A percentile compares a stretch with the other conserved stretches of the same genome.
phyloP scores from a whole-genome alignment of 2,888 invertebrate genomes.

The Julus scandinavius region DNA sequence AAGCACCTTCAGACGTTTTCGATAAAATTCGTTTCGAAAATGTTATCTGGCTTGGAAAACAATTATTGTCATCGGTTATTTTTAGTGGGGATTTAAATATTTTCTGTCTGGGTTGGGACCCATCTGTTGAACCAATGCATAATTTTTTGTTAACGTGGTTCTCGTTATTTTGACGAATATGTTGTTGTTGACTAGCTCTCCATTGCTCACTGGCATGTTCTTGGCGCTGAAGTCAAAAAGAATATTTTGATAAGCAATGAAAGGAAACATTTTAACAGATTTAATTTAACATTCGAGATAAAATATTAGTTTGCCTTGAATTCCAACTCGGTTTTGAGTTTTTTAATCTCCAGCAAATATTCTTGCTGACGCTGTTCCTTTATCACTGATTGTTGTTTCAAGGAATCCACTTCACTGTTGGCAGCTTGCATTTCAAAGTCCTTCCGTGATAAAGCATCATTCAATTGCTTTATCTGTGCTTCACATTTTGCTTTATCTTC shows the following conservation, averaged over 20 bases:
- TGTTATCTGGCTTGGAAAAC: not conserved
- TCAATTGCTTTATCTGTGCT: not conserved
- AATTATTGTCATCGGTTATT: not conserved
- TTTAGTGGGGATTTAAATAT: slow-evolving; percentile 21
- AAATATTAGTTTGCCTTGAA: not conserved
- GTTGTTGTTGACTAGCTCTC: not conserved
- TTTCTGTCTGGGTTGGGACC: not conserved
- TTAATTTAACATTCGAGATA: not conserved
- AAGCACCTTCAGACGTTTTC: not conserved
- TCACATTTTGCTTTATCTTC: not conserved
- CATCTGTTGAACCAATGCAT: not conserved
- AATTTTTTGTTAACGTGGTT: not conserved
- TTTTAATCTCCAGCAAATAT: not conserved
- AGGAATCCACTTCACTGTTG: not conserved
- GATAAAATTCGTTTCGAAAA: not conserved
- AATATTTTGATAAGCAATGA: not conserved
- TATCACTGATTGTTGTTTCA: slow-evolving; percentile 6
- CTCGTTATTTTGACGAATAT: not conserved
- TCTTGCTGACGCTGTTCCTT: not conserved
- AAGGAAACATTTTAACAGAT: not conserved
- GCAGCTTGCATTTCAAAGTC: not conserved
- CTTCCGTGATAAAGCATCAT: not conserved
- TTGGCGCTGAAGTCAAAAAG: not conserved
- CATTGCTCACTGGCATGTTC: slow-evolving; percentile 3
- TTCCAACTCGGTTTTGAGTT: not conserved